Evolutionary conservation across 2,888 invertebrate species (phyloP), one percentile per base, ranked within the genome.

Genomic region (Ormia ochracea): DNA sequence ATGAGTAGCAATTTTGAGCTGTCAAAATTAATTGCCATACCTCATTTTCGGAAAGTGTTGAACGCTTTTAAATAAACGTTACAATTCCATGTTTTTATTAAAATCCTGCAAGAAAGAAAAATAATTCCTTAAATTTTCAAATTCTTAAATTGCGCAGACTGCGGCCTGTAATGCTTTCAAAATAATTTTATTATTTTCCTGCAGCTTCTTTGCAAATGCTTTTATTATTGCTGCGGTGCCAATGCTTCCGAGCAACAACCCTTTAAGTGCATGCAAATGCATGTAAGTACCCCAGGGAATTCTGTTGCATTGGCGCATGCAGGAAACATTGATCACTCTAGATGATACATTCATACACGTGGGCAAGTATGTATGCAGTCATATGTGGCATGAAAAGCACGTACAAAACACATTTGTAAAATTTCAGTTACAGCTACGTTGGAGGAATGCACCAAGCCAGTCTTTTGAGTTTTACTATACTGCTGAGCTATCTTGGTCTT

Each of bases 261-360:
- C 12, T n/a, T 58, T 9, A 5, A 31, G n/a, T 59, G 21, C 21
- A n/a, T 41, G 19, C 12, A 12, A 48, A 14, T 10, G 38, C 48
- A 43, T 43, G 41, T 33, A 26, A 33, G 26, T 70, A 61, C 52
- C 79, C 41, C 23, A 45, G 48, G 54, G 70, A 48, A 75, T 66
- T 79, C 70, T 75, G 70, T 70, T 79, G 70, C 75, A 66, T 52
- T 66, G 66, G 59, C 65, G 26, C 66, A 58, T 75, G 61, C 59
- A 66, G 74, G 59, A 70, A 70, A 65, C 75, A 75, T 75, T 79
- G 75, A 79, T 75, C 79, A 79, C 31, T 66, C 65, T 75, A 61
- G 66, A 38, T 61, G 70, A 58, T 68, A 72, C 17, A 23, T 4
- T 19, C 10, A 45, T 10, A n/a, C 3, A 17, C 7, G 19, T 19